Conservation (phyloP, 2,888 invertebrate species). For the Selenia dentaria region DNA sequence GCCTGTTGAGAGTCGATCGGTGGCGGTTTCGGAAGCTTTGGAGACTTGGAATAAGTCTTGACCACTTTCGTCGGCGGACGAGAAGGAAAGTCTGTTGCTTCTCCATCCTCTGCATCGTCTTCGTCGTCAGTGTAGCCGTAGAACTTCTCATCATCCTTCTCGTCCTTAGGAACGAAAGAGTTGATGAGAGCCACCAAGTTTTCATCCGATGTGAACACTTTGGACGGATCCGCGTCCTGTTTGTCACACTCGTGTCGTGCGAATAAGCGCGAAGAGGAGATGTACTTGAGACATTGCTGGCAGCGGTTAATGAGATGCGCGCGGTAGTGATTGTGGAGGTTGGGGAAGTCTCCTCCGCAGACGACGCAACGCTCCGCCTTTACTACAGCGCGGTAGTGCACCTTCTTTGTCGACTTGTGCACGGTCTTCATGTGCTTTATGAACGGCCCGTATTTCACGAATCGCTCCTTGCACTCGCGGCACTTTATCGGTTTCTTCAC, state of each 20-base stretch:
- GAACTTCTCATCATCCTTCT: slow-evolving; percentile 71
- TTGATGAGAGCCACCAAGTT: slow-evolving; percentile 62
- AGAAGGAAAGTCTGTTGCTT: slow-evolving; percentile 8
- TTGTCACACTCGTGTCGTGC: slow-evolving; percentile 63
- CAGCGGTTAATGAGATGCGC: slow-evolving; percentile 85
- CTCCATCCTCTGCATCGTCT: slow-evolving; percentile 48
- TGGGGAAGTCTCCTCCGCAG: slow-evolving; percentile 84
- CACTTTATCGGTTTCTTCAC: slow-evolving; percentile 74
- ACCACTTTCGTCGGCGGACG: background rate
- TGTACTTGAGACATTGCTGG: slow-evolving; percentile 72
- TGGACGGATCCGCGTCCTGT: slow-evolving; percentile 63
- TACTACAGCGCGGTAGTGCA: slow-evolving; percentile 70
- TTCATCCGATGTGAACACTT: slow-evolving; percentile 67
- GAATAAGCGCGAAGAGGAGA: slow-evolving; percentile 65
- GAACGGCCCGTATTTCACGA: slow-evolving; percentile 75
- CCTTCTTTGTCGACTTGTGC: slow-evolving; percentile 67
- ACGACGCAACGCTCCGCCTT: slow-evolving; percentile 84
- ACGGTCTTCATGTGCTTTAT: slow-evolving; percentile 69
- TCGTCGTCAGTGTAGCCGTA: slow-evolving; percentile 67
- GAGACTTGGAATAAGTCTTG: slow-evolving; percentile 33
- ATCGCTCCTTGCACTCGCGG: slow-evolving; percentile 69
- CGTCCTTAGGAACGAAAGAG: slow-evolving; percentile 66
- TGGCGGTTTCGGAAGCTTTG: slow-evolving; percentile 27
- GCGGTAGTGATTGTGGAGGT: slow-evolving; percentile 85
- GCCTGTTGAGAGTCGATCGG: slow-evolving; percentile 21